These are phyloP conservation scores for Pelmatolapia mariae DNA, from an alignment of 2,113 vertebrate species.

Conservation along the genomic window DNA sequence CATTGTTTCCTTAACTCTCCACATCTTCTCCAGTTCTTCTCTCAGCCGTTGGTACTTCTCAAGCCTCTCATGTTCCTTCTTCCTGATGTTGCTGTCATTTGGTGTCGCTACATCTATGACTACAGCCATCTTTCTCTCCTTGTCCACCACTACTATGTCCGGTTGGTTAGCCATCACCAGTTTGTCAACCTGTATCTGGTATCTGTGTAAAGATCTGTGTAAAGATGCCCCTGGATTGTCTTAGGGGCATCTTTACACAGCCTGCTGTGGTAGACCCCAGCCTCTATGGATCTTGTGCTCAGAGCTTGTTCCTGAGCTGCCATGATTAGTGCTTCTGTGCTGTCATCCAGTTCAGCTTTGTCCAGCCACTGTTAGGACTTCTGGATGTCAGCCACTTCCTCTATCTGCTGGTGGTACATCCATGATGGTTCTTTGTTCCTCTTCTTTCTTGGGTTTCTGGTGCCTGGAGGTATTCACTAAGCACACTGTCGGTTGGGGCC, in stretches of 20 bases:
- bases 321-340: neutral
- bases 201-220: neutral
- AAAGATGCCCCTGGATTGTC: neutral
- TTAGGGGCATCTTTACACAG: neutral
- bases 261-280: neutral
- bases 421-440: neutral
- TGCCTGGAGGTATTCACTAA: neutral
- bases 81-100: neutral
- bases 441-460: neutral
- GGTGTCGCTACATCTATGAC: neutral
- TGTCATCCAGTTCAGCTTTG: neutral
- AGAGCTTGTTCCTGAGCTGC: neutral
- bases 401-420: neutral
- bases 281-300: neutral
- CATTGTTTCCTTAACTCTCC: neutral
- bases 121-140: neutral
- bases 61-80: neutral
- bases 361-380: neutral
- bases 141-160: neutral
- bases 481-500: neutral
- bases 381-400: neutral
- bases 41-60: neutral
- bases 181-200: neutral
- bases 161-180: neutral
- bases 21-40: neutral